Evolutionary conservation across 1,140 invertebrate species (phyloP).

Genomic region (Drosophila ironensis): DNA sequence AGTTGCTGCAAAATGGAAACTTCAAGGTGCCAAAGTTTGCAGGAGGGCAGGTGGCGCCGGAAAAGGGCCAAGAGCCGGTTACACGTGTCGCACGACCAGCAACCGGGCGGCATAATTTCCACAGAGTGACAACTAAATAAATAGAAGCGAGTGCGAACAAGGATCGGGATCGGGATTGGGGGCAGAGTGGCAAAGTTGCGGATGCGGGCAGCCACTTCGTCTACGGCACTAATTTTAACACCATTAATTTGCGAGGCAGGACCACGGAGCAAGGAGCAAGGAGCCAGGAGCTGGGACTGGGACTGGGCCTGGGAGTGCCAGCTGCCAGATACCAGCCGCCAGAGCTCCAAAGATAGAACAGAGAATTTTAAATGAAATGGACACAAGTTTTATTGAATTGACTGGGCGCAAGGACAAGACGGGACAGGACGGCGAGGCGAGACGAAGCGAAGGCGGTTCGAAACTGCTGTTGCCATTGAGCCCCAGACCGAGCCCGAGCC

Average conservation of each 20-base stretch:
- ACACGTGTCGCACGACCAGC: constrained; percentile 59
- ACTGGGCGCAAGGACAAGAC: constrained; percentile 25
- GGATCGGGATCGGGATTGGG: not conserved
- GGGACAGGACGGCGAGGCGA: not conserved
- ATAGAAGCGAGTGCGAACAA: constrained; percentile 25
- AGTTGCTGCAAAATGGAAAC: constrained; percentile 38
- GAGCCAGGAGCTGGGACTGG: not conserved
- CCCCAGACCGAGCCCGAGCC: not conserved
- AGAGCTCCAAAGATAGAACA: constrained; percentile 38
- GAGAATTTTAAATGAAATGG: constrained; percentile 81
- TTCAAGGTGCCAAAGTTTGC: constrained; percentile 48
- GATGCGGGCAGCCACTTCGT: constrained; percentile 42
- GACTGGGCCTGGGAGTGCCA: too few species aligned
- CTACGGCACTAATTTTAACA: constrained; percentile 71
- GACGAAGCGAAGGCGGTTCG: not conserved
- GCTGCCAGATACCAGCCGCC: too few species aligned
- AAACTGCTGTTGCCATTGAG: constrained; percentile 14
- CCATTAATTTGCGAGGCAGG: constrained; percentile 68
- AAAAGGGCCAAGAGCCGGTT: constrained; percentile 29
- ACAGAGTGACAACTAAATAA: constrained; percentile 77
- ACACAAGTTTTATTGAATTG: constrained; percentile 81
- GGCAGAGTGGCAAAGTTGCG: constrained; percentile 36
- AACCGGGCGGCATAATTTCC: constrained; percentile 63
- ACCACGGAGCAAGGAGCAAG: not conserved
- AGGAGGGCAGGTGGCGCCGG: not conserved